Evolutionary conservation across 2,888 invertebrate species (phyloP).

Genomic region (Eilema caniola): DNA sequence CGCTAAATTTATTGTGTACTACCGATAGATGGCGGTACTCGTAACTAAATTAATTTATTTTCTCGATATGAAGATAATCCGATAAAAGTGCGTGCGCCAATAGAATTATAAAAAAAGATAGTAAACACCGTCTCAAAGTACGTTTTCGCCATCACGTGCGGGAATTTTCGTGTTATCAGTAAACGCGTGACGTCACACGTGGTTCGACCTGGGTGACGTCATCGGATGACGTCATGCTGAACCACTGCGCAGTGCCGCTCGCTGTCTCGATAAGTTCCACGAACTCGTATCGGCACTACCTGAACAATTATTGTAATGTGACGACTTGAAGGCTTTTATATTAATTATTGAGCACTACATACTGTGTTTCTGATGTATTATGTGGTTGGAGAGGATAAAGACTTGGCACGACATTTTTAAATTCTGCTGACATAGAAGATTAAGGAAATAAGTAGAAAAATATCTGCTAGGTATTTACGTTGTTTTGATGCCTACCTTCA

Average conservation of each 20-base stretch:
- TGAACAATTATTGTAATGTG: slow-evolving; percentile 49
- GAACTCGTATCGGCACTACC: slow-evolving; percentile 59
- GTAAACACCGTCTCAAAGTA: slow-evolving; percentile 8
- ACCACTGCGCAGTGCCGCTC: slow-evolving; percentile 54
- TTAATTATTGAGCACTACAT: slow-evolving; percentile 35
- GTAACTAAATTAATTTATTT: slow-evolving; percentile 24
- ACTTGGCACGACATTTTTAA: not conserved
- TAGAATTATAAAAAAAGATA: not conserved
- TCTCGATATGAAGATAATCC: slow-evolving; percentile 16
- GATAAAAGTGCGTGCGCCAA: not conserved
- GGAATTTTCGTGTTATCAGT: slow-evolving; percentile 45
- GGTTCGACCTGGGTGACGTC: slow-evolving; percentile 73
- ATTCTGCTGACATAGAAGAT: not conserved
- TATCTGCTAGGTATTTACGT: slow-evolving; percentile 33
- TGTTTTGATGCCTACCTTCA: slow-evolving; percentile 19
- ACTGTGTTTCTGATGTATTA: slow-evolving; percentile 15
- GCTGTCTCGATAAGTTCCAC: slow-evolving; percentile 62
- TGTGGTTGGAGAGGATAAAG: slow-evolving; percentile 16
- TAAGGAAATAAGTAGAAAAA: slow-evolving; percentile 29
- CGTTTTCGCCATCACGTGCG: slow-evolving; percentile 25
- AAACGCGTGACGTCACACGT: slow-evolving; percentile 63
- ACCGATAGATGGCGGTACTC: slow-evolving; percentile 65
- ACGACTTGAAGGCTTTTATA: slow-evolving; percentile 40
- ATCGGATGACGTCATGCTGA: slow-evolving; percentile 68
- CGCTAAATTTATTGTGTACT: slow-evolving; percentile 34